A percentile compares a stretch with the other conserved stretches of the same genome.
Evolutionary conservation across 2,113 vertebrate species (phyloP).

Genomic region (Protobothrops flavoviridis): DNA sequence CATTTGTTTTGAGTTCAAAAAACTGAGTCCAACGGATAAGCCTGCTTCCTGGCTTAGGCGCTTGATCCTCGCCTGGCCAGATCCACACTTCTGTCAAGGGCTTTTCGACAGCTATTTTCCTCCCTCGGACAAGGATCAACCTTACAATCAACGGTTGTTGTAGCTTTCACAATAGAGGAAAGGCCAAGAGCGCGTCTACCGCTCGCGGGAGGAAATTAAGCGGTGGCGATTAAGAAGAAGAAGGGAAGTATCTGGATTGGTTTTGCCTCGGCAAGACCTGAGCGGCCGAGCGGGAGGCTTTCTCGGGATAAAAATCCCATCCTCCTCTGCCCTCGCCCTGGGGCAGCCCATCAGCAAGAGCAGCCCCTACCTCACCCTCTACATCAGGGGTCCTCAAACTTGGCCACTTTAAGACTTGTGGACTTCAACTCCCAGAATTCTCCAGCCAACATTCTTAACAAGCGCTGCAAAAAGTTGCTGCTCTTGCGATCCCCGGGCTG

Average conservation of each 20-base stretch:
- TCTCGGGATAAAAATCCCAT: conserved; percentile 79
- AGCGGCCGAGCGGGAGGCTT: conserved; percentile 90
- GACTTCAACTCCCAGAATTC: no score
- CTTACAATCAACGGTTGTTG: background rate
- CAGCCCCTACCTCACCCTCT: background rate
- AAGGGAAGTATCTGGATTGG: background rate
- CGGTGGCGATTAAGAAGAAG: background rate
- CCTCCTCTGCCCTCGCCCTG: background rate
- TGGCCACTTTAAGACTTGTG: no score
- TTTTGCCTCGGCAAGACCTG: conserved; percentile 90
- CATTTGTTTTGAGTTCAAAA: background rate
- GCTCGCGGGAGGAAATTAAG: rapidly evolving
- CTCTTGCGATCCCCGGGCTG: background rate
- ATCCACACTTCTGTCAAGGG: background rate
- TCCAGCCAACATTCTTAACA: background rate
- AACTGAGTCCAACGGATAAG: background rate
- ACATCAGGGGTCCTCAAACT: no score
- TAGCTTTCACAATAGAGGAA: background rate
- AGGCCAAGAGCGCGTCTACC: background rate
- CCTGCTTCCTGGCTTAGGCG: background rate
- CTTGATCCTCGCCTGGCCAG: background rate
- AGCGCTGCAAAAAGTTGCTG: background rate
- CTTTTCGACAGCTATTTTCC: background rate
- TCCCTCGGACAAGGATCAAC: background rate
- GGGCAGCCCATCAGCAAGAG: background rate